phyloP scores from a whole-genome alignment of 2,113 vertebrate species.

The Osmerus mordax region DNA sequence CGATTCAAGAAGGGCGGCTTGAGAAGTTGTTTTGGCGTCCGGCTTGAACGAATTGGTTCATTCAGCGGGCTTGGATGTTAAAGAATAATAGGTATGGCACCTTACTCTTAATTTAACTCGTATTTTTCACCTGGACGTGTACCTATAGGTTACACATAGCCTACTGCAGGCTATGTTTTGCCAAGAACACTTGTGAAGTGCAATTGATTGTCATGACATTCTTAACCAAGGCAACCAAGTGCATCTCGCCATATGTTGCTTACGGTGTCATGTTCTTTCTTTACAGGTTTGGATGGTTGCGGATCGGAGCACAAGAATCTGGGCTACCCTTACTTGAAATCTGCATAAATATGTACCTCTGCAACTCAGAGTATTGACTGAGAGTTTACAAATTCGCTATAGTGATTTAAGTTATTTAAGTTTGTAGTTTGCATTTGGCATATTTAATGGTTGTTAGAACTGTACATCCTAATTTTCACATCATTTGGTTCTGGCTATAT shows the following conservation, averaged over 20 bases:
- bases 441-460: constrained; percentile 25
- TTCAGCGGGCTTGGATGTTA: constrained; percentile 78
- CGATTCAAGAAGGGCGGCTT: constrained; percentile 72
- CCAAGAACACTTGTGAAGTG: no score
- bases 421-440: constrained; percentile 1
- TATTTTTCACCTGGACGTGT: no score
- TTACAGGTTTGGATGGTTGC: constrained; percentile 31
- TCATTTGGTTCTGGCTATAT: constrained; percentile 33
- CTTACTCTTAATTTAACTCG: not conserved
- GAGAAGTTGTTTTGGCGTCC: constrained; percentile 76
- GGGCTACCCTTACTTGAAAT: constrained; percentile 36
- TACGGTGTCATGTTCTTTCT: constrained; percentile 14
- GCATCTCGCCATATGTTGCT: not conserved
- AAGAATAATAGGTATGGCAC: constrained; percentile 12
- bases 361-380: constrained; percentile 16
- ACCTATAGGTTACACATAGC: no score
- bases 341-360: constrained; percentile 23
- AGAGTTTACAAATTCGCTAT: constrained; percentile 41
- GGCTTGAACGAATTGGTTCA: constrained; percentile 75
- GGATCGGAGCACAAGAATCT: constrained; percentile 13
- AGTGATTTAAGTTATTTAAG: constrained; percentile 19
- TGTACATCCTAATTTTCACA: constrained; percentile 33
- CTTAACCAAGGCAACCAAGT: no score
- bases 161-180: no score
- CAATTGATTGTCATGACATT: no score